Evolutionary conservation across 2,113 vertebrate species (phyloP).

Genomic region (Galeopterus variegatus): DNA sequence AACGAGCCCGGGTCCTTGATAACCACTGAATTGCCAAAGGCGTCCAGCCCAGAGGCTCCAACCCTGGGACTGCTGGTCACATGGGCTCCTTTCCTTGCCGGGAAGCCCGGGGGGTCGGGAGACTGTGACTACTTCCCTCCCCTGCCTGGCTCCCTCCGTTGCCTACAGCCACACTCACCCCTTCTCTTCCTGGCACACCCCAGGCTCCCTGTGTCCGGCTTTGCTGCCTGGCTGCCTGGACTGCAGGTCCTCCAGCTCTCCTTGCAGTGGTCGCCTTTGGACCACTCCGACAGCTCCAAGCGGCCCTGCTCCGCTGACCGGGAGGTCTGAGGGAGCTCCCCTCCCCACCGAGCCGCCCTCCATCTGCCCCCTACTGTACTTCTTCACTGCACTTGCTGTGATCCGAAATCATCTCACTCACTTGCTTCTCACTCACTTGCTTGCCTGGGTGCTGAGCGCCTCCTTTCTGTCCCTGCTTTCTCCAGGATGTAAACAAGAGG

Average conservation of each 20-base stretch:
- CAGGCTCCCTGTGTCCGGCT: neutral
- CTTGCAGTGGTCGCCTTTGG: neutral
- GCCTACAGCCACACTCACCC: no score
- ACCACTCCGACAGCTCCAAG: accelerated
- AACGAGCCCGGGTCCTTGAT: neutral
- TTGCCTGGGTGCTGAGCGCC: no score
- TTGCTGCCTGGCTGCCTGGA: neutral
- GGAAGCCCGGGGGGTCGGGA: no score
- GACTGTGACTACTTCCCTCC: neutral
- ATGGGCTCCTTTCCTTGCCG: neutral
- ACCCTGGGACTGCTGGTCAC: neutral
- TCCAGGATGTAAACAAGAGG: accelerated
- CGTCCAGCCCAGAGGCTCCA: neutral
- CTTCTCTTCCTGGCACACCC: neutral
- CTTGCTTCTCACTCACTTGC: neutral
- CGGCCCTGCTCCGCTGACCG: accelerated
- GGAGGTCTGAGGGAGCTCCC: accelerated
- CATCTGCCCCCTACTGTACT: no score
- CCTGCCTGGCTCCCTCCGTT: no score
- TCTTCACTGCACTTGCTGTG: neutral
- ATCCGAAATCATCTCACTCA: accelerated
- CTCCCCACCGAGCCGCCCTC: accelerated
- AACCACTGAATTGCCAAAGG: no score
- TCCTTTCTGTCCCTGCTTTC: no score
- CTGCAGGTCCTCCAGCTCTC: neutral